Evolutionary conservation across 2,888 invertebrate genomes (phyloP), one percentile per base, ranked within the genome.

Genomic region (Beris morrisii): DNA sequence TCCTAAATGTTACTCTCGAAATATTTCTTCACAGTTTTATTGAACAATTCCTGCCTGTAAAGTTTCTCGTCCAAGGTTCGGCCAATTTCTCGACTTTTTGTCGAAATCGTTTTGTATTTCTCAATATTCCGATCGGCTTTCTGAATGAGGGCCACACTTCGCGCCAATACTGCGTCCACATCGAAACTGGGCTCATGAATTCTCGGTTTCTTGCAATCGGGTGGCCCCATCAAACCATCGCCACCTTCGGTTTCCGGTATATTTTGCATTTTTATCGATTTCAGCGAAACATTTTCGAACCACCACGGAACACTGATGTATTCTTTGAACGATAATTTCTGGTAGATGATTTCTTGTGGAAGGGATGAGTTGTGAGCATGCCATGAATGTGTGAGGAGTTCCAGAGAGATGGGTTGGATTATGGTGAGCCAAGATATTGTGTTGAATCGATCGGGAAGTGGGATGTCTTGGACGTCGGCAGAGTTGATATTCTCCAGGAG

Each of bases 281-380:
- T 70, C 1, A 77, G 68, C 1, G 70, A 55, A 11, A 72, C 64
- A 52, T 69, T 72, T 30, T 74, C 73, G 0, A 76, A 69, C 78
- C 78, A 78, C 78, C 78, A 78, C 2, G 78, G 76, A 13, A 69
- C 69, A 1, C 69, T 69, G 58, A 69, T 70, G 57, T 73, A 76
- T 31, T 73, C 71, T 7, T 68, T 50, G 1, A 75, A 71, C n/a
- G 72, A 71, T 31, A 71, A 59, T 28, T 73, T 73, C n/a, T 72
- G 68, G 68, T 79, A 81, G 44, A 81, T 75, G 5, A 81, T 66
- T 54, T 73, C 72, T 0, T 56, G 22, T 0, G 78, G 75, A 6
- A 76, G 50, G 2, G 48, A 64, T 6, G 53, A 30, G 6, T 55
- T 30, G 2, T 50, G 55, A 9, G 22, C 12, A n/a, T 56, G 56